Evolutionary conservation across 1,140 invertebrate genomes (phyloP).

Genomic region (Leptopilina boulardi): DNA sequence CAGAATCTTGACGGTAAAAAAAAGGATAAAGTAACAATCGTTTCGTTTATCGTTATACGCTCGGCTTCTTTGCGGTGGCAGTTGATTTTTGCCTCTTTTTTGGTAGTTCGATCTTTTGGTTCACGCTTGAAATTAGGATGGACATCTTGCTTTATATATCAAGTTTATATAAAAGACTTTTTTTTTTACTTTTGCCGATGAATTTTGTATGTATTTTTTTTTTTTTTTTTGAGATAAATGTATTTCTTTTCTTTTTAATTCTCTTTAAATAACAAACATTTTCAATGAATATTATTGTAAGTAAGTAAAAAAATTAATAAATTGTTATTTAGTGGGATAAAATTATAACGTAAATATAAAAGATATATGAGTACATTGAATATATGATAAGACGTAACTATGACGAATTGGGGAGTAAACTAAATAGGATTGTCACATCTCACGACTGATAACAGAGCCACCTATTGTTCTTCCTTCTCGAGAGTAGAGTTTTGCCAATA

Average conservation of each 20-base stretch:
- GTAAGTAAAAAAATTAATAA: no score
- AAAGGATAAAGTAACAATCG: constrained; percentile 15
- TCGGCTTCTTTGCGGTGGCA: constrained; percentile 2
- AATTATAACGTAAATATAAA: neutral
- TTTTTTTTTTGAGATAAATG: no score
- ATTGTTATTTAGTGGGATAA: no score
- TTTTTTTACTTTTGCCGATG: neutral
- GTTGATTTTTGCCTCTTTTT: constrained; percentile 7
- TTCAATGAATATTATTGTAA: no score
- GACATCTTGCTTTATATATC: constrained; percentile 18
- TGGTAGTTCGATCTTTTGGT: neutral
- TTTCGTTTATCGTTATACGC: constrained; percentile 20
- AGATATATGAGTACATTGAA: neutral
- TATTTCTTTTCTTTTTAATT: no score
- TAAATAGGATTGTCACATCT: constrained; percentile 29
- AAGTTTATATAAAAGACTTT: neutral
- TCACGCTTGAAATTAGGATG: constrained; percentile 22
- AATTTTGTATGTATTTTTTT: no score
- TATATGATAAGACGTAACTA: neutral
- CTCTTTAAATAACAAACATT: no score
- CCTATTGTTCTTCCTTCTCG: constrained; percentile 31
- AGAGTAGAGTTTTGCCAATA: constrained; percentile 25
- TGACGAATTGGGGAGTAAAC: constrained; percentile 14
- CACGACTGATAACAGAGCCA: constrained; percentile 17
- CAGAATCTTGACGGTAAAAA: constrained; percentile 13